Evolutionary conservation across 2,888 invertebrate genomes (phyloP).

Genomic region (Caenorhabditis sinica): DNA sequence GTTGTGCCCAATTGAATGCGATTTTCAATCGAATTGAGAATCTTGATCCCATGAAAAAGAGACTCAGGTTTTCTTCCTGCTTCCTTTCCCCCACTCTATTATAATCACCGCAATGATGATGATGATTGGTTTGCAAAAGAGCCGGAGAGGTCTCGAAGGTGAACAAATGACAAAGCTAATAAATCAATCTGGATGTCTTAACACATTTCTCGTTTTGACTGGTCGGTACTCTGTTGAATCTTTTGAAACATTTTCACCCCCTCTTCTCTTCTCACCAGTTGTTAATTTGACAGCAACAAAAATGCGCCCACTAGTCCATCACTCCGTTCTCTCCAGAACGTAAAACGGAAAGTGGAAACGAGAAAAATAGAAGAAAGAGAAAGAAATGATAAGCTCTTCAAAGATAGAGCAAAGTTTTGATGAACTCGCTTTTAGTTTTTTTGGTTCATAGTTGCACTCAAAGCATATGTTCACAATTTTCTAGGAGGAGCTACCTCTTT

Average conservation of each 20-base stretch:
- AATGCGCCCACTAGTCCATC: conserved; percentile 18
- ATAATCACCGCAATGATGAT: conserved; percentile 48
- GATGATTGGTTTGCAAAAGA: conserved; percentile 31
- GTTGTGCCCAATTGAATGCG: too few relatives aligned
- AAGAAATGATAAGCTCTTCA: conserved; percentile 52
- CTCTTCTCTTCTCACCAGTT: conserved; percentile 37
- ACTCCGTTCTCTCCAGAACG: conserved; percentile 40
- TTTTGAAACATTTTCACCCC: conserved; percentile 22
- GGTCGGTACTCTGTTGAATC: conserved; percentile 43
- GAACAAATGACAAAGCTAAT: conserved; percentile 63
- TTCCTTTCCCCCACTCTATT: not conserved
- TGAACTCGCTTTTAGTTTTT: conserved; percentile 25
- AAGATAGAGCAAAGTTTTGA: conserved; percentile 50
- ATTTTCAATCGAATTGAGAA: not conserved
- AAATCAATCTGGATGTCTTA: conserved; percentile 64
- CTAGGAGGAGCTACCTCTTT: not conserved
- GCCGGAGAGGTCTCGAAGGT: conserved; percentile 17
- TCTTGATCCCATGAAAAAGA: not conserved
- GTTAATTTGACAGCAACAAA: conserved; percentile 56
- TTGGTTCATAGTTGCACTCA: conserved; percentile 5
- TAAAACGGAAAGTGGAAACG: conserved; percentile 8
- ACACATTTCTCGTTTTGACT: conserved; percentile 60
- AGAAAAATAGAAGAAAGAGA: not conserved
- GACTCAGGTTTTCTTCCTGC: not conserved
- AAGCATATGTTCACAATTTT: conserved; percentile 14